Evolutionary conservation across 1,140 invertebrate species (phyloP).

Genomic region (Sarcophaga peregrina): DNA sequence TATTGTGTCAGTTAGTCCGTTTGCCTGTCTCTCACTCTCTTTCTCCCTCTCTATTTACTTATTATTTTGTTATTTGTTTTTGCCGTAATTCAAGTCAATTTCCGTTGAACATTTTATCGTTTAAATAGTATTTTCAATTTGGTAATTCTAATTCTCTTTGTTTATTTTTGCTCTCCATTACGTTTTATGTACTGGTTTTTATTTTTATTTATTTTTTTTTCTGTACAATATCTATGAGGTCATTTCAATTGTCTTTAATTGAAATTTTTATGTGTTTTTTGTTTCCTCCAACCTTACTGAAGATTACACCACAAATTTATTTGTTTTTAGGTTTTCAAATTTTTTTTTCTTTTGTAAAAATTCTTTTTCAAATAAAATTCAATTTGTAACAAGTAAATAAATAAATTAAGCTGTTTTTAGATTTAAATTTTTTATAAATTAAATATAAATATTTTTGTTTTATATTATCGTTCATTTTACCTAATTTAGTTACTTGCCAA

Average conservation of each 20-base stretch:
- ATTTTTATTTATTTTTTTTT: too few species aligned
- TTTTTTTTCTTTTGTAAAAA: background rate
- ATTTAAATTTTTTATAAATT: too few species aligned
- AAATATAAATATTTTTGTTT: too few species aligned
- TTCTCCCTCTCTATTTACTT: too few species aligned
- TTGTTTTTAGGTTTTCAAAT: too few species aligned
- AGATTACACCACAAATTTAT: too few species aligned
- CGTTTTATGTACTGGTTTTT: background rate
- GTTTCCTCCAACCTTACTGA: background rate
- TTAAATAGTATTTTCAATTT: constrained; percentile 13
- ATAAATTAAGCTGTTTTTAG: too few species aligned
- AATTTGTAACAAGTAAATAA: background rate
- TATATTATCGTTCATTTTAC: too few species aligned
- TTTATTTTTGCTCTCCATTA: too few species aligned
- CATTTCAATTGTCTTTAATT: constrained; percentile 66
- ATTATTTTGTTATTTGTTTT: background rate
- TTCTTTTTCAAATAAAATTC: background rate
- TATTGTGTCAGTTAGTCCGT: background rate
- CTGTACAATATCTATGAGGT: constrained; percentile 50
- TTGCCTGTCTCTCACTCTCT: too few species aligned
- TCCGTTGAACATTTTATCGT: constrained; percentile 27
- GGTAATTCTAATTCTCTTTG: constrained; percentile 11
- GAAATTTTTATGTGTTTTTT: constrained; percentile 47
- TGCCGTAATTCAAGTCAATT: constrained; percentile 19
- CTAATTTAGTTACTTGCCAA: too few species aligned